phyloP scores from a whole-genome alignment of 92 coral and sea anemone species.

The Ricordea florida region DNA sequence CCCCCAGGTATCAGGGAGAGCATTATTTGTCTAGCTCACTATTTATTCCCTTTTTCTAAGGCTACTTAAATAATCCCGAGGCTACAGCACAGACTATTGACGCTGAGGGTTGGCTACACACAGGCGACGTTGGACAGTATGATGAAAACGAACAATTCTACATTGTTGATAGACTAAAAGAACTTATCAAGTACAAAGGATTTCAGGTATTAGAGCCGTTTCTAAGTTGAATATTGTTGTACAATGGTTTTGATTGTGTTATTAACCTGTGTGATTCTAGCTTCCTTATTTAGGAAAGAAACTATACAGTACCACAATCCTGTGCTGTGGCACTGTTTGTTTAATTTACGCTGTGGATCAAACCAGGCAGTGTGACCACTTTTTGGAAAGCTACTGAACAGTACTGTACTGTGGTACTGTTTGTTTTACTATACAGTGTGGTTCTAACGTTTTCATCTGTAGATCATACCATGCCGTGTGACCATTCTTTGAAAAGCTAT shows the following conservation, averaged over 20 bases:
- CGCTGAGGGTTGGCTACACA: slow-evolving; percentile 89
- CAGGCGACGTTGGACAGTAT: slow-evolving; percentile 89
- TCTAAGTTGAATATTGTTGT: not conserved
- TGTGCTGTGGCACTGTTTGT: no score
- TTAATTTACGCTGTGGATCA: no score
- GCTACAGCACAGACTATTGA: slow-evolving; percentile 68
- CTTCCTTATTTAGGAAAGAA: no score
- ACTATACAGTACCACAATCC: no score
- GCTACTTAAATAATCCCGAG: slow-evolving; percentile 79
- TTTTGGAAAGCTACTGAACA: not conserved
- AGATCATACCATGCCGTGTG: no score
- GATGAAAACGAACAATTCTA: slow-evolving; percentile 75
- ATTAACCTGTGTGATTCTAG: no score
- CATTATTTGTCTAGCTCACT: no score
- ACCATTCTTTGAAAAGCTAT: no score
- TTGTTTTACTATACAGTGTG: not conserved
- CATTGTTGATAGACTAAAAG: slow-evolving; percentile 84
- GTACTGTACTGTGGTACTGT: not conserved
- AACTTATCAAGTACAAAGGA: slow-evolving; percentile 84
- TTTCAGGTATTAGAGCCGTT: slow-evolving; percentile 48
- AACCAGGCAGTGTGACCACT: no score
- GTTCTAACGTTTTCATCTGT: not conserved
- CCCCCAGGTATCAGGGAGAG: no score
- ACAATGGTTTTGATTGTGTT: not conserved
- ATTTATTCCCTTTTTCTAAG: slow-evolving; percentile 8